Conservation (phyloP, 2,113 vertebrate species). For the Pteropus alecto region DNA sequence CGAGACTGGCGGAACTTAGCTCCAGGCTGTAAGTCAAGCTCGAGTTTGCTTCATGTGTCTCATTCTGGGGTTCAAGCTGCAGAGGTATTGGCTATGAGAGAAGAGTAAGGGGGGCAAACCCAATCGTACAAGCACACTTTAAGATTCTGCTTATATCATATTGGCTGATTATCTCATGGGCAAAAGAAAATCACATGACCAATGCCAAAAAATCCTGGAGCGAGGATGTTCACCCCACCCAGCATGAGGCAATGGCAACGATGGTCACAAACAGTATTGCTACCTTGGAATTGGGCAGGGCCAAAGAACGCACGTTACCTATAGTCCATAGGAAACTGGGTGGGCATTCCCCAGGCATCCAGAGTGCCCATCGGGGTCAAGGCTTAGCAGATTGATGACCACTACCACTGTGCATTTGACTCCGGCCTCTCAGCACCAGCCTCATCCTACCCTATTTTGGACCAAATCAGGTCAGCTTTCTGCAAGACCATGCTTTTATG, state of each 20-base stretch:
- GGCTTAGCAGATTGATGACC: too few relatives aligned
- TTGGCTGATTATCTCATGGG: too few relatives aligned
- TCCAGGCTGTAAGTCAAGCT: not conserved
- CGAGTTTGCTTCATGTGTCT: not conserved
- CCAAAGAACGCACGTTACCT: rapidly evolving
- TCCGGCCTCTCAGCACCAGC: not conserved
- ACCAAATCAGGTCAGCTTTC: not conserved
- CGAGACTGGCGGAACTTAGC: not conserved
- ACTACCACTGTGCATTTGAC: rapidly evolving
- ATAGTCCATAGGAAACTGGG: not conserved
- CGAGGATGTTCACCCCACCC: not conserved
- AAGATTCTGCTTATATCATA: not conserved
- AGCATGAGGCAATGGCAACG: not conserved
- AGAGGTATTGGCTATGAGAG: not conserved
- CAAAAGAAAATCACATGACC: not conserved
- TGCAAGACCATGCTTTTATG: not conserved
- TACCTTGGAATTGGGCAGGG: too few relatives aligned
- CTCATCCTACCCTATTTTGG: not conserved
- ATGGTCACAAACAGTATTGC: rapidly evolving
- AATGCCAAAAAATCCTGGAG: not conserved
- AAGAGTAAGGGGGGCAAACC: not conserved
- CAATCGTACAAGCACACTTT: not conserved
- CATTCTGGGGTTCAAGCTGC: not conserved
- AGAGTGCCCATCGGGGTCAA: not conserved
- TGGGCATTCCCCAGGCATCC: not conserved